These are phyloP conservation scores for Clarias magur DNA, from an alignment of 2,113 vertebrate species.

Conservation along the genomic window DNA sequence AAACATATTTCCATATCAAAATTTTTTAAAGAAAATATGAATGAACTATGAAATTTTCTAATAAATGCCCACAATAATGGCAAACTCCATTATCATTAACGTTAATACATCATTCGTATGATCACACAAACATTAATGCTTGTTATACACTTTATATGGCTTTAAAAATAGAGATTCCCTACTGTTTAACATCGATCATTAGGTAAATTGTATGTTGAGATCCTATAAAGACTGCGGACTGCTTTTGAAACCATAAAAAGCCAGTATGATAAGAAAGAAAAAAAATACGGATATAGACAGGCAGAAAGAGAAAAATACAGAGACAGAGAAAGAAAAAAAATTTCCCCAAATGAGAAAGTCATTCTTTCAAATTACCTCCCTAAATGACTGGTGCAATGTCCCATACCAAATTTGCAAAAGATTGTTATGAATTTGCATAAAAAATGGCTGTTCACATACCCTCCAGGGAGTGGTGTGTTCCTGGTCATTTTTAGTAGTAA, in stretches of 20 bases:
- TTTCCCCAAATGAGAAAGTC: neutral
- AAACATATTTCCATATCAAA: neutral
- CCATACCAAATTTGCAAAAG: neutral
- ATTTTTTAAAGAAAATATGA: neutral
- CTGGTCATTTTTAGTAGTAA: neutral
- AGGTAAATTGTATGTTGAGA: neutral
- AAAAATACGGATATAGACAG: neutral
- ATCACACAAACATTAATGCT: neutral
- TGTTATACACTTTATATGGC: neutral
- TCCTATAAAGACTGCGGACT: neutral
- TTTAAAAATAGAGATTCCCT: neutral
- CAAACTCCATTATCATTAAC: constrained; percentile 3
- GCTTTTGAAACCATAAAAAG: constrained; percentile 14
- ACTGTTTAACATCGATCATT: neutral
- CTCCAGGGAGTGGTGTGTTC: neutral
- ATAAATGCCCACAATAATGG: neutral
- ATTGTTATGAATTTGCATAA: neutral
- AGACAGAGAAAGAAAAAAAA: neutral
- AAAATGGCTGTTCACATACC: constrained; percentile 1
- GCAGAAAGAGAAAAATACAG: neutral
- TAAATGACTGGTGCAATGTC: constrained; percentile 4
- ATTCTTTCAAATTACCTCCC: constrained; percentile 9
- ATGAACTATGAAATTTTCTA: neutral
- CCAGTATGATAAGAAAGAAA: neutral
- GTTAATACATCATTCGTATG: neutral